Conservation (phyloP, 2,113 vertebrate genomes). For the Scomber japonicus region DNA sequence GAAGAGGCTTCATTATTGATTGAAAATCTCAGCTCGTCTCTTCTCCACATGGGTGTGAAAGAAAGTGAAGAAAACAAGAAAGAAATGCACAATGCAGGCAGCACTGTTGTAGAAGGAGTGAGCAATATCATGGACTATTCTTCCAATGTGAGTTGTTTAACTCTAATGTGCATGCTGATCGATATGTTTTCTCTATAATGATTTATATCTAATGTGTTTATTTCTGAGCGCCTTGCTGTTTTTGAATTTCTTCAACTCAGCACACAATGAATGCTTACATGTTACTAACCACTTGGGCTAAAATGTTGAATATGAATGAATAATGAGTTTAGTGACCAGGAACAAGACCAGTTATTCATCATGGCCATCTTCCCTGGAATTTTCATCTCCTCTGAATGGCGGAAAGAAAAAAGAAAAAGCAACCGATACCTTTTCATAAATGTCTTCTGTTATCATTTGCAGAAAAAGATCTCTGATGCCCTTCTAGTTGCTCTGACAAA, state of each 20-base stretch:
- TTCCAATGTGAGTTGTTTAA: conserved; percentile 50
- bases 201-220: neutral
- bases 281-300: neutral
- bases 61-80: conserved; percentile 48
- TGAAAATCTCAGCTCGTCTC: conserved; percentile 82
- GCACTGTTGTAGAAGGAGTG: conserved; percentile 82
- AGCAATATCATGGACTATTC: conserved; percentile 85
- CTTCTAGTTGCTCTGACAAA: conserved; percentile 80
- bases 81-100: conserved; percentile 64
- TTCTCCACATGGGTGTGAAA: conserved; percentile 72
- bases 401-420: too few relatives aligned
- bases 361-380: neutral
- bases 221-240: neutral
- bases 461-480: conserved; percentile 69
- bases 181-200: neutral
- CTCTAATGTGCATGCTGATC: neutral
- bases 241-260: neutral
- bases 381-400: neutral
- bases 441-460: conserved; percentile 28
- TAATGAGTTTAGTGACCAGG: neutral
- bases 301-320: neutral
- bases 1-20: conserved; percentile 82
- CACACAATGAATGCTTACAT: neutral
- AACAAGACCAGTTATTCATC: neutral
- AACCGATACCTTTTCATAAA: neutral